phyloP scores from a whole-genome alignment of 2,797 vertebrate genomes.

The Chaenodraco wilsoni region DNA sequence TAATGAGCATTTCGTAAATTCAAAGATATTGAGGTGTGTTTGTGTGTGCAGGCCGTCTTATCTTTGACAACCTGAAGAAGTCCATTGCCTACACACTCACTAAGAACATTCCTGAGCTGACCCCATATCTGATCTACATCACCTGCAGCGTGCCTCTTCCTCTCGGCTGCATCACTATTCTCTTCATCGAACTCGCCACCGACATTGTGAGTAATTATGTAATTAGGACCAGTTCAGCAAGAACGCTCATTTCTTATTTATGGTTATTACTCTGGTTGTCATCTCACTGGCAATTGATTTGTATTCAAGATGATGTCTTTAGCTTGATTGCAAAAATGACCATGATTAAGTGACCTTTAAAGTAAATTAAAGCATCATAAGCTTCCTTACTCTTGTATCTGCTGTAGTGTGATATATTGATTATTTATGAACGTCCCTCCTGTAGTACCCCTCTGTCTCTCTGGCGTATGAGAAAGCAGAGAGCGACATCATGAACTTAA shows the following conservation, averaged over 20 bases:
- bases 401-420: neutral
- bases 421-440: neutral
- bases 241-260: neutral
- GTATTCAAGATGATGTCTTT: neutral
- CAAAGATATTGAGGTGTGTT: neutral
- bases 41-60: constrained; percentile 83
- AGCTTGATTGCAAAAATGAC: neutral
- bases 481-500: constrained; percentile 92
- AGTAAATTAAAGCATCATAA: neutral
- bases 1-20: neutral
- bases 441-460: constrained; percentile 89
- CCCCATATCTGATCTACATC: constrained; percentile 93
- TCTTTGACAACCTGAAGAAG: constrained; percentile 94
- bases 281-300: neutral
- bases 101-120: constrained; percentile 92
- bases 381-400: neutral
- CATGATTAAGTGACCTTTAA: neutral
- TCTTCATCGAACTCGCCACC: constrained; percentile 92
- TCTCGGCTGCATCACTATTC: constrained; percentile 92
- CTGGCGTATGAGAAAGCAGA: constrained; percentile 91
- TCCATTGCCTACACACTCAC: constrained; percentile 91
- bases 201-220: constrained; percentile 86
- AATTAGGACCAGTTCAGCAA: neutral
- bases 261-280: neutral
- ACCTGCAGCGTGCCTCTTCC: constrained; percentile 90